Evolutionary conservation across 2,888 invertebrate genomes (phyloP), one percentile per base, ranked within the genome.

Genomic region (Campopleginae sp.): DNA sequence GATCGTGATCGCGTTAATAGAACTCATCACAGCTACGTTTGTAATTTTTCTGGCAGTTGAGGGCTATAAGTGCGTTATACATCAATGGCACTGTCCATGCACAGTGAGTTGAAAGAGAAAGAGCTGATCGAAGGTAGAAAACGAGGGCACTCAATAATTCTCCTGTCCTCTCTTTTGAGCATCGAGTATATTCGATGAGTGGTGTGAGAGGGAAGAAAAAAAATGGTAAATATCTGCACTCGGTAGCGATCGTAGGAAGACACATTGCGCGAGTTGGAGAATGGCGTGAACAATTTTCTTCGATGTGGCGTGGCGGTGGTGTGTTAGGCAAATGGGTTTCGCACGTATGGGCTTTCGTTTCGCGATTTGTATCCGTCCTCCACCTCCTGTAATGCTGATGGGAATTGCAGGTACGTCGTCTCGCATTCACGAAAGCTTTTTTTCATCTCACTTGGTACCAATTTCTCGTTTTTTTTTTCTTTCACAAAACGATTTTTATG

Each of bases 301-400:
- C 75, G 85, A 82, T 79, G 75, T 51, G 58, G 54, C 38, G 23
- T n/a, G 65, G 58, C 44, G 74, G 44, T 44, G 75, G 65, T 66
- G 48, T 79, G 78, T 71, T 79, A 58, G 54, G 75, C 79, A 82
- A 85, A 82, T 85, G 82, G 85, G 61, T 71, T 75, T 79, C 79
- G 76, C 82, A 82, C 82, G 85, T 85, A 82, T 85, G 85, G 82
- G 85, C 77, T 82, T 85, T 85, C 78, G 75, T 75, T 74, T 42
- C 12, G 68, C 85, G 82, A 85, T 85, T 85, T 85, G 81, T 85
- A 79, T 79, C 85, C 63, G 78, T 79, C 78, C 85, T 70, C 71
- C 31, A 46, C 31, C 33, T 70, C 72, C 51, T 76, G 75, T 76
- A 82, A 85, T 61, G 76, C 79, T 79, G 85, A 85, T 85, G 85